Percentiles rank a stretch among this genome's conserved stretches.
Conservation (phyloP, 2,888 invertebrate species). For the Leptopilina drosophilae region DNA sequence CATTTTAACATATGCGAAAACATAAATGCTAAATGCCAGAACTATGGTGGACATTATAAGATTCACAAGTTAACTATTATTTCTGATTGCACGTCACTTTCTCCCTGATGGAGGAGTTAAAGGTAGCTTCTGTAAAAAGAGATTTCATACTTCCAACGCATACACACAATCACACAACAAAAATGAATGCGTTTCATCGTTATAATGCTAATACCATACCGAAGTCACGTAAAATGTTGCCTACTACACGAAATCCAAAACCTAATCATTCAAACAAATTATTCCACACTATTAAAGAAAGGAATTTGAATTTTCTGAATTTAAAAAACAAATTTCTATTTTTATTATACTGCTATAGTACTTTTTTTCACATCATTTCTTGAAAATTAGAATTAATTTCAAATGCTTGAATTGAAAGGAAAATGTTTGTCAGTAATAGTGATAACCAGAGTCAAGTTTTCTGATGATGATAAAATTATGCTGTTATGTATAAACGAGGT, state of each 20-base stretch:
- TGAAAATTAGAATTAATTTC: background rate
- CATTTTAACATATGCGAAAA: conserved; percentile 16
- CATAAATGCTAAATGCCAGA: conserved; percentile 32
- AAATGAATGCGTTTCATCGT: conserved; percentile 23
- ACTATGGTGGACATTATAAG: conserved; percentile 11
- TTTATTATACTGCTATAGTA: background rate
- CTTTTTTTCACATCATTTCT: background rate
- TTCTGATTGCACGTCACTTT: conserved; percentile 29
- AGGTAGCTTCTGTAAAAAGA: conserved; percentile 26
- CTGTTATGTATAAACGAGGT: conserved; percentile 4
- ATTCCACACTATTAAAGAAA: background rate
- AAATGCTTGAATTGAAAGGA: too few relatives aligned
- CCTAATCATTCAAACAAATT: conserved; percentile 1
- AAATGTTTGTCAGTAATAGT: too few relatives aligned
- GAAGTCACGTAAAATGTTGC: conserved; percentile 27
- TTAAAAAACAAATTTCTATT: background rate
- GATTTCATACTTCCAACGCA: conserved; percentile 3
- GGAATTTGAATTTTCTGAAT: background rate
- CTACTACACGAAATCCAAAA: background rate
- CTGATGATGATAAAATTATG: conserved; percentile 17
- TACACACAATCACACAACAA: background rate
- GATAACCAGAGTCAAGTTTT: background rate
- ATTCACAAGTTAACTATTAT: conserved; percentile 18
- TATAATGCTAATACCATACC: background rate
- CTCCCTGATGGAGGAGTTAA: conserved; percentile 29